Evolutionary conservation across 37 sponge, comb jelly and placozoan species (phyloP).

Genomic region (Corticium candelabrum): DNA sequence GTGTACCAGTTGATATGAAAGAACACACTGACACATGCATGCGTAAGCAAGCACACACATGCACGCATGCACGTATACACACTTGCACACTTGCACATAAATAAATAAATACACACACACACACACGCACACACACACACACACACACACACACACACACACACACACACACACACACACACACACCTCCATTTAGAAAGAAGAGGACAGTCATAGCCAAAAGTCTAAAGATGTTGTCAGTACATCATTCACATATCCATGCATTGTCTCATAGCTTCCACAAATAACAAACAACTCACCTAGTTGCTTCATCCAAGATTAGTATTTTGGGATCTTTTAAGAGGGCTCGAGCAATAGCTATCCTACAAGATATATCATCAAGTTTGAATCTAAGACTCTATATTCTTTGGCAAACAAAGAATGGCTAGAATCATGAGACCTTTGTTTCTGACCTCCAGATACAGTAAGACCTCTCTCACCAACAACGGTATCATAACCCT

Average conservation of each 20-base stretch:
- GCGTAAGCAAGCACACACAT: not conserved
- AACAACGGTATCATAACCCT: conserved; percentile 70
- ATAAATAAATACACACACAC: too few relatives aligned
- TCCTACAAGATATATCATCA: conserved; percentile 19
- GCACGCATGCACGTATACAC: too few relatives aligned
- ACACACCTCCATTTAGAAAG: not conserved
- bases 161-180: not conserved
- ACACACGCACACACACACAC: too few relatives aligned
- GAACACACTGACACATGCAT: too few relatives aligned
- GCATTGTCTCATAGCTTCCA: conserved; percentile 43
- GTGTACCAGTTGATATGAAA: too few relatives aligned
- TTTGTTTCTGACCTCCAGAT: conserved; percentile 92
- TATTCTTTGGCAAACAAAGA: not conserved
- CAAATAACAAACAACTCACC: conserved; percentile 34
- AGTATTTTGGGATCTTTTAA: conserved; percentile 71
- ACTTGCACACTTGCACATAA: too few relatives aligned
- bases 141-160: too few relatives aligned
- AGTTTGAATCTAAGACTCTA: not conserved
- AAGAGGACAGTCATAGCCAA: not conserved
- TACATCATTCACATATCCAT: conserved; percentile 32
- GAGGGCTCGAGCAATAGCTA: conserved; percentile 89
- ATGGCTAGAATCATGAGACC: too few relatives aligned
- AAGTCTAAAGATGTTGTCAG: not conserved
- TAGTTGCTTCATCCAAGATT: conserved; percentile 72
- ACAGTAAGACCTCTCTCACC: conserved; percentile 77